Evolutionary conservation across 2,888 invertebrate species (phyloP).

Genomic region (Eristalinus aeneus): DNA sequence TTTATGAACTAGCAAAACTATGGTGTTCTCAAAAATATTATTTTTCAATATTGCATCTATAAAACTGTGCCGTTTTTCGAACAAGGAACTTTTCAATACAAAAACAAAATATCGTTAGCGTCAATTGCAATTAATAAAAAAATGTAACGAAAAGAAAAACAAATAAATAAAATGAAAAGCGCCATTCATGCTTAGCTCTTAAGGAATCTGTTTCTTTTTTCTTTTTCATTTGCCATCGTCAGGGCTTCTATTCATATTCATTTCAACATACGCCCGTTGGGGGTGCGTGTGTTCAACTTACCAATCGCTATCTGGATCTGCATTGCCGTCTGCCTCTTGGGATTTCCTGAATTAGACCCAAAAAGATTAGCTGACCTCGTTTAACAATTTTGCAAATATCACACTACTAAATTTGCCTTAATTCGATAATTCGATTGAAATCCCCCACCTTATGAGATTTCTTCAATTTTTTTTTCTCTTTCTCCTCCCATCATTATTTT

Average conservation of each 20-base stretch:
- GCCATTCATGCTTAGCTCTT: constrained; percentile 52
- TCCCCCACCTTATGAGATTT: neutral
- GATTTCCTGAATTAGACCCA: constrained; percentile 77
- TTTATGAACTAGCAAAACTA: constrained; percentile 21
- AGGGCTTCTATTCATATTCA: constrained; percentile 17
- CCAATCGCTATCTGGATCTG: constrained; percentile 80
- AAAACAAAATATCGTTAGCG: constrained; percentile 36
- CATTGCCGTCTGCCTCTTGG: constrained; percentile 79
- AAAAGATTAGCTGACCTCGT: constrained; percentile 73
- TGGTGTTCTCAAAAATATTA: constrained; percentile 3
- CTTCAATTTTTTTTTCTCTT: neutral
- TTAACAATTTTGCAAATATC: constrained; percentile 23
- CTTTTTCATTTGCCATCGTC: neutral
- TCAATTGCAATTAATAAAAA: constrained; percentile 53
- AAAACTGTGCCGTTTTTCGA: constrained; percentile 41
- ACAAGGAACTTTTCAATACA: constrained; percentile 10
- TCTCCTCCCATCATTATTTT: neutral
- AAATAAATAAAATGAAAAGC: constrained; percentile 27
- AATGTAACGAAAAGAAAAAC: neutral
- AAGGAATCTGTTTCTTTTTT: neutral
- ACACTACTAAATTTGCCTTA: constrained; percentile 33
- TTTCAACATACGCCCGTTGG: constrained; percentile 38
- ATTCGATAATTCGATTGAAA: neutral
- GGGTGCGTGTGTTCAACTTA: constrained; percentile 73
- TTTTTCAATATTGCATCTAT: constrained; percentile 15